Base-by-base conservation (phyloP, 1,140 invertebrate species). In the Conus betulinus region DNA sequence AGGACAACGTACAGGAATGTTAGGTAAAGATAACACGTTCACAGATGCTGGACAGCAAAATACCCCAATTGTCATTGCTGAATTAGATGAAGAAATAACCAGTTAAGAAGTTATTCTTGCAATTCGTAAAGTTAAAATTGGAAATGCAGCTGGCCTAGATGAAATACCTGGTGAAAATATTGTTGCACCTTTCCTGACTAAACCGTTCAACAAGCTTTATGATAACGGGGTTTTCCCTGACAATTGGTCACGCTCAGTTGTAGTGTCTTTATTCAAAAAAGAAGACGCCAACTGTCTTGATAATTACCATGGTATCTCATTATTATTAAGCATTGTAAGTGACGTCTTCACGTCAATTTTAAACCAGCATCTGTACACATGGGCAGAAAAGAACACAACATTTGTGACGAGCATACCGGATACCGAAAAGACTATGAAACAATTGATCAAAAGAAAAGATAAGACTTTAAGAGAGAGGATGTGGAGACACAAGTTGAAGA, bases 111-210 rank as follows among this genome's bases (percentile, higher is more conserved):
- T 79, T 3, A 51, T 15, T 11, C n/a, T 27, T 25, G n/a, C 76
- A 79, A 79, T 51, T 79, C 39, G n/a, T 79, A 79, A 51, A 79
- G 3, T 79, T 25, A 79, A 79, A 63, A 63, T 20, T 63, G 60
- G 60, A 63, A 63, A 63, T 2, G 60, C 60, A 23, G 76, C 76
- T 3, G 76, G 76, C n/a, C 76, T n/a, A 15, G 76, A 79, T 27
- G 76, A 79, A 79, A 39, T 79, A 13, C 5, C 76, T 13, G 39
- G 1, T n/a, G 76, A 79, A 79, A 0, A 79, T 79, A 79, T 79
- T 17, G n/a, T 79, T 79, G n/a, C 76, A 10, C 39, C n/a, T 79
- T 79, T 79, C n/a, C 39, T 79, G 0, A 51, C 76, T 27, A n/a
- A 79, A 17, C 76, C 5, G 10, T 79, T 79, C 39, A 51, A 79